Conservation (phyloP, 2,113 vertebrate genomes). For the Calidris pugnax region DNA sequence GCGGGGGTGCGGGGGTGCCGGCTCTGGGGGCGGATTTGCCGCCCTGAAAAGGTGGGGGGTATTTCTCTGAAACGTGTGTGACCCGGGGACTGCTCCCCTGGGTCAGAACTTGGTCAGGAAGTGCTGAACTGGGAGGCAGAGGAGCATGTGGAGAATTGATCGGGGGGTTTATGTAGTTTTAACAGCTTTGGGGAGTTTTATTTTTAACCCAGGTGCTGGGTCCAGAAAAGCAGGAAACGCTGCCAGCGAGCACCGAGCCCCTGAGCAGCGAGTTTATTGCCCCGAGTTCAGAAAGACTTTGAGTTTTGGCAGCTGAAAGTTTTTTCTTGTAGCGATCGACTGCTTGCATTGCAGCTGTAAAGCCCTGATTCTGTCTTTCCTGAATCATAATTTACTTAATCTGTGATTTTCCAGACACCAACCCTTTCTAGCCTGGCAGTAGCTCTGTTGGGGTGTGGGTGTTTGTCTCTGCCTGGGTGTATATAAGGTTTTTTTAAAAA, state of each 20-base stretch:
- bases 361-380: not conserved
- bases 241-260: not conserved
- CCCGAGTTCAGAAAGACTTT: not conserved
- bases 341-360: not conserved
- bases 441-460: not conserved
- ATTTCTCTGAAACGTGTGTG: not conserved
- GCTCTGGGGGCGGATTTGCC: not conserved
- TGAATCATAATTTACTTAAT: not conserved
- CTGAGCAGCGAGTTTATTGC: not conserved
- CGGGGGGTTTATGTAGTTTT: not conserved
- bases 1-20: not conserved
- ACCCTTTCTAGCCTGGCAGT: not conserved
- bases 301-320: not conserved
- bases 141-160: not conserved
- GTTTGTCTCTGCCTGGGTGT: not conserved
- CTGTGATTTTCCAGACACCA: not conserved
- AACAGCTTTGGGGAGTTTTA: not conserved
- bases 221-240: not conserved
- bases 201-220: not conserved
- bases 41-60: not conserved
- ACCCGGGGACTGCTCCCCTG: rapidly evolving
- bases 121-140: not conserved
- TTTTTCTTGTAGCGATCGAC: not conserved
- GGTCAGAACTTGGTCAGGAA: not conserved
- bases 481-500: not conserved